A percentile compares a stretch with the other conserved stretches of the same genome.
These are phyloP conservation scores for Helogale parvula DNA, from an alignment of 2,113 vertebrate species.

Conservation along the genomic window DNA sequence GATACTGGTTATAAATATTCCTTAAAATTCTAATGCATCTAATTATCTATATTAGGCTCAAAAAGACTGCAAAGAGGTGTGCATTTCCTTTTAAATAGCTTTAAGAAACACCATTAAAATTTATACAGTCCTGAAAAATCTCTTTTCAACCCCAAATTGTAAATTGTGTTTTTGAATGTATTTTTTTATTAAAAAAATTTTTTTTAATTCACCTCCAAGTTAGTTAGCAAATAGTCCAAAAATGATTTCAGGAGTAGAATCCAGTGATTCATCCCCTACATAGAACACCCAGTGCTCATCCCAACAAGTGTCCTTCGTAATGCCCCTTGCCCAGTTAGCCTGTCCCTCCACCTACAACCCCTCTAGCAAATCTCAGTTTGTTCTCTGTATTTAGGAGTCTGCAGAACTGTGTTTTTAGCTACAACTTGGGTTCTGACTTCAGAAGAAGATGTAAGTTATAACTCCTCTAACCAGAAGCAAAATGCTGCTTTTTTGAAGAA, in stretches of 20 bases:
- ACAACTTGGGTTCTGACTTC: background rate
- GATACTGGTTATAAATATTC: background rate
- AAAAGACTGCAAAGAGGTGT: background rate
- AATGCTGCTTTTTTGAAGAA: background rate
- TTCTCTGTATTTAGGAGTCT: background rate
- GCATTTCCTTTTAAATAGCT: background rate
- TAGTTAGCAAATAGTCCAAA: too few species aligned
- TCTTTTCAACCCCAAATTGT: background rate
- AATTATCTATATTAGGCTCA: background rate
- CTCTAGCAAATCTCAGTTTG: too few species aligned
- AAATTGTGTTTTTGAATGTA: background rate
- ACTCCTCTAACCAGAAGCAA: background rate
- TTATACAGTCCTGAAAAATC: background rate
- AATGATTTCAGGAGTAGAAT: too few species aligned
- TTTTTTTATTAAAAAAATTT: too few species aligned
- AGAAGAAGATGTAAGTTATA: background rate
- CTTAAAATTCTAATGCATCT: background rate
- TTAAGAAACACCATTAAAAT: background rate
- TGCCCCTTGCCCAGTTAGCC: too few species aligned
- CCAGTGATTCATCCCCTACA: too few species aligned
- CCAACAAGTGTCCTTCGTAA: too few species aligned
- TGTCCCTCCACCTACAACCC: too few species aligned
- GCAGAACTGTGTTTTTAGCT: slow-evolving; percentile 39
- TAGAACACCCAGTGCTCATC: too few species aligned
- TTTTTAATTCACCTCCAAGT: too few species aligned